phyloP scores from a whole-genome alignment of 2,797 vertebrate genomes.

The Lagocephalus sceleratus region DNA sequence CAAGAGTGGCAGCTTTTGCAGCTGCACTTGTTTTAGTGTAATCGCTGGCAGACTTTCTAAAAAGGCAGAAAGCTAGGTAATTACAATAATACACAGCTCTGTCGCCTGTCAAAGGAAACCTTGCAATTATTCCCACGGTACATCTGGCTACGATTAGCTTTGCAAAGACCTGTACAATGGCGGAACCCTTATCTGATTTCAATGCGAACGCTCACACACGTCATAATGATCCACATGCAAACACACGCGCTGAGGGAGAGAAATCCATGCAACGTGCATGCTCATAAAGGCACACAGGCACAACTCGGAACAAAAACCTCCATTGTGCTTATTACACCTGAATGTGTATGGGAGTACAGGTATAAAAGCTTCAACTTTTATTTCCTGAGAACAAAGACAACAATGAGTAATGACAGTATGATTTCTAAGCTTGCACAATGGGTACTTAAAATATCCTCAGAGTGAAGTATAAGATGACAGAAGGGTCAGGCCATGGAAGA shows the following conservation, averaged over 20 bases:
- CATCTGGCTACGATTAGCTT: constrained; percentile 61
- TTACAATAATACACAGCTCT: constrained; percentile 56
- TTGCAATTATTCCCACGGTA: constrained; percentile 53
- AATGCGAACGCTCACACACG: background rate
- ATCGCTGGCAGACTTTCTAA: constrained; percentile 53
- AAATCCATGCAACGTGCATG: background rate
- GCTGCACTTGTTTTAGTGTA: constrained; percentile 41
- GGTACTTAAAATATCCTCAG: constrained; percentile 28
- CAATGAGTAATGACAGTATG: constrained; percentile 20
- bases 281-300: background rate
- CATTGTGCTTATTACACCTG: constrained; percentile 9
- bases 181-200: constrained; percentile 12
- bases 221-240: constrained; percentile 6
- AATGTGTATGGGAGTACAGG: background rate
- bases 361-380: constrained; percentile 18
- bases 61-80: constrained; percentile 37
- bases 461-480: constrained; percentile 9
- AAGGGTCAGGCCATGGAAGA: background rate
- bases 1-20: constrained; percentile 45
- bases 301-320: background rate
- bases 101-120: constrained; percentile 39
- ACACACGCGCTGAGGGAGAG: background rate
- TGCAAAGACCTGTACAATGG: constrained; percentile 40
- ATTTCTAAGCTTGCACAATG: constrained; percentile 22
- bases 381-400: constrained; percentile 24